Conservation (phyloP, 2,113 vertebrate genomes). For the Trematomus loennbergii region DNA sequence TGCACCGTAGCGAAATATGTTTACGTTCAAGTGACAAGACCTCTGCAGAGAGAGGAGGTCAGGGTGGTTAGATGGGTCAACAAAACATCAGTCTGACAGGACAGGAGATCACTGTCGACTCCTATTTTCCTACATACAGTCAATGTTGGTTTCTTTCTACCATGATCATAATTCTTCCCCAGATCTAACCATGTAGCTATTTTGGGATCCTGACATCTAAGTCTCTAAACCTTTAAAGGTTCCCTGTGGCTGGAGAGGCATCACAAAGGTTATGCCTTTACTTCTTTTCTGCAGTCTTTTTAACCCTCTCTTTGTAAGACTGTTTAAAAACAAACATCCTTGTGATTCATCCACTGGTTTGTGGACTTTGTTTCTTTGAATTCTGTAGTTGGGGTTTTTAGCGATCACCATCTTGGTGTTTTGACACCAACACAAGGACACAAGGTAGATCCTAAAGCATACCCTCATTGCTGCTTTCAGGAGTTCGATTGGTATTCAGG, state of each 20-base stretch:
- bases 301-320: background rate
- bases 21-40: background rate
- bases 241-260: background rate
- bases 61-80: background rate
- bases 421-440: too few species aligned
- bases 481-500: too few species aligned
- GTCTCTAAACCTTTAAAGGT: background rate
- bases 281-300: background rate
- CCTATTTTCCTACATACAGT: background rate
- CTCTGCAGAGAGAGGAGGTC: background rate
- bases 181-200: background rate
- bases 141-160: background rate
- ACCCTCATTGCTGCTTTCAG: too few species aligned
- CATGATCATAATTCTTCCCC: background rate
- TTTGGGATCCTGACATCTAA: background rate
- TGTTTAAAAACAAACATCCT: background rate
- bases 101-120: background rate
- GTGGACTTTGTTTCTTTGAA: too few species aligned
- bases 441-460: too few species aligned
- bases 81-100: conserved; percentile 1
- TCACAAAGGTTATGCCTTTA: background rate
- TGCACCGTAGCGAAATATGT: background rate
- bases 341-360: background rate
- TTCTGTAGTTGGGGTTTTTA: too few species aligned
- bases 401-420: too few species aligned